A percentile compares a stretch with the other conserved stretches of the same genome.
These are phyloP conservation scores for Autographa gamma DNA, from an alignment of 2,888 invertebrate species.

Conservation along the genomic window DNA sequence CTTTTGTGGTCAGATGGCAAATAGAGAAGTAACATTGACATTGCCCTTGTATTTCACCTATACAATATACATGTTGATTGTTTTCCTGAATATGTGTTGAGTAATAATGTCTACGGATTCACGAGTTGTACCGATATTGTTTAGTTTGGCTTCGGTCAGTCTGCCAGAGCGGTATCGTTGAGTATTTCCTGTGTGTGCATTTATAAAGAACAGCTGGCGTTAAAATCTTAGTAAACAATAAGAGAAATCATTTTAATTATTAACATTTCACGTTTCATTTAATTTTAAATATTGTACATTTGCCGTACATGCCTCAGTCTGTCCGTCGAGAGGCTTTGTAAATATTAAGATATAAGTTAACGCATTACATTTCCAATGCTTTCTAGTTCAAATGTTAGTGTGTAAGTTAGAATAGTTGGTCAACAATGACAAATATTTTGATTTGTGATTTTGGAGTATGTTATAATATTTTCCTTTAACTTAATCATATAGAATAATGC, in stretches of 20 bases:
- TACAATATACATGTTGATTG: not conserved
- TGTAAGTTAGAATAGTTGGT: constrained; percentile 61
- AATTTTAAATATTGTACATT: constrained; percentile 9
- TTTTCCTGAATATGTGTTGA: not conserved
- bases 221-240: constrained; percentile 2
- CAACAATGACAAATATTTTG: constrained; percentile 55
- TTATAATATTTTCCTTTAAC: constrained; percentile 49
- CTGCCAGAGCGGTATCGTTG: constrained; percentile 13
- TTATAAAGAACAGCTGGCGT: constrained; percentile 39
- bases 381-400: constrained; percentile 75
- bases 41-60: not conserved
- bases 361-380: constrained; percentile 81
- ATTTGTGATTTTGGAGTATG: constrained; percentile 66
- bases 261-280: constrained; percentile 16
- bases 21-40: not conserved
- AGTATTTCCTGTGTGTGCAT: constrained; percentile 49
- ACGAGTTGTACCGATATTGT: not conserved
- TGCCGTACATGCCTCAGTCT: constrained; percentile 36
- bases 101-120: constrained; percentile 7
- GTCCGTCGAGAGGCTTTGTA: constrained; percentile 51
- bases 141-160: constrained; percentile 35
- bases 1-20: not conserved
- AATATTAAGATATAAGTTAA: constrained; percentile 61
- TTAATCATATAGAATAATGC: constrained; percentile 40
- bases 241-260: constrained; percentile 15